Base-by-base conservation (phyloP, 1,140 invertebrate genomes). In the Antheraea pernyi region DNA sequence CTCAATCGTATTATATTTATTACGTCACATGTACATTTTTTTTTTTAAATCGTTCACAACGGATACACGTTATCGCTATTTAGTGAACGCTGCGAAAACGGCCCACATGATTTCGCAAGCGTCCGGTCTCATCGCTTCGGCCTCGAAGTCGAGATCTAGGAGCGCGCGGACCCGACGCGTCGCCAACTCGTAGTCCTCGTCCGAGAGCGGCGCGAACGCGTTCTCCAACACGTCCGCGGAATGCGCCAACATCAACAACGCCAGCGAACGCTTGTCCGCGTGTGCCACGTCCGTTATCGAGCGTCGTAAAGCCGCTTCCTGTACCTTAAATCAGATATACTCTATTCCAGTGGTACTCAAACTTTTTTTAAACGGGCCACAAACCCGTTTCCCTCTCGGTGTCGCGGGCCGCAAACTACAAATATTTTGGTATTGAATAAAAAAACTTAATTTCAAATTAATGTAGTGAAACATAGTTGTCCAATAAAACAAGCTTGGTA, bases 171-270 rank as follows among this genome's bases (percentile, higher is more conserved):
- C 98, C 83, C 99, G 95, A 82, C 98, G 97, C 96, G 99, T 99
- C 59, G 98, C 99, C 71, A 99, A 93, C 93, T 99, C 99, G 88
- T 99, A 99, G 89, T 99, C 99, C 83, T 99, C 98, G 90, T 99
- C 98, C 58, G 98, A 99, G 3, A 99, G 94, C 1, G 99, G 98
- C 19, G 98, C 98, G 93, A 99, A 99, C n/a, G 99, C 99, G 93
- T 99, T 99, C 93, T 99, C 99, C 7, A 99, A 93, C 16, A 99
- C 99, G 93, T 99, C 99, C 62, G 98, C 99, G 16, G 98, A 98
- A 91, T 99, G 98, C 19, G 99, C 98, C 65, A 99, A 93, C 88
- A 99, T 97, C 80, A 99, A 95, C 63, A 99, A 93, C 19, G 98
- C 96, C 73, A 99, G 91, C 74, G 98, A 96, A 60, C 99, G 94